Evolutionary conservation across 2,797 vertebrate genomes (phyloP).

Genomic region (Natrix natrix): DNA sequence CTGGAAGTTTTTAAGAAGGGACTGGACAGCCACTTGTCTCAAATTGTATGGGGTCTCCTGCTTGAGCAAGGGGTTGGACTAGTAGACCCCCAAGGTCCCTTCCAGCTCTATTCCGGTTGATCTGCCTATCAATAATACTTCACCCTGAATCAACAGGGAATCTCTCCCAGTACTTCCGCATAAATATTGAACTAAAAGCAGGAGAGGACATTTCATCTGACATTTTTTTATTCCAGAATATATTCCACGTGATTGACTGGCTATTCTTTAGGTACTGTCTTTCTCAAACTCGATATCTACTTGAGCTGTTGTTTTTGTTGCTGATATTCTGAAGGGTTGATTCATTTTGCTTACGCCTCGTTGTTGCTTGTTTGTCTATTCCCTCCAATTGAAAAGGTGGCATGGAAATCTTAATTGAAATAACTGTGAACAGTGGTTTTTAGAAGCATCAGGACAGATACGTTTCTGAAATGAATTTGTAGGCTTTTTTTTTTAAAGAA

Average conservation of each 20-base stretch:
- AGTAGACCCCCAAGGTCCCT: not conserved
- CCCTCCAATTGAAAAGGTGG: not conserved
- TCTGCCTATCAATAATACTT: not conserved
- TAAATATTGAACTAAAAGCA: not conserved
- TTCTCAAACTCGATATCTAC: not conserved
- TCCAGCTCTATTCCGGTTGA: not conserved
- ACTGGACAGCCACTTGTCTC: no score
- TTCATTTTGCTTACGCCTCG: not conserved
- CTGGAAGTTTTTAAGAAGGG: no score
- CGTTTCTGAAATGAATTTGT: not conserved
- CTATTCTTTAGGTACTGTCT: not conserved
- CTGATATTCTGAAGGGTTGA: not conserved
- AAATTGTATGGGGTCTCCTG: no score
- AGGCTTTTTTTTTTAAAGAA: not conserved
- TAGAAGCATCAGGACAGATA: not conserved
- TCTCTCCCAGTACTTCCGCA: not conserved
- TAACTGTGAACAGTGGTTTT: not conserved
- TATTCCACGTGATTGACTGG: not conserved
- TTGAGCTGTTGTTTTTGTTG: not conserved
- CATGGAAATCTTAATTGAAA: not conserved
- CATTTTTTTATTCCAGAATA: not conserved
- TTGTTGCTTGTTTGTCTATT: not conserved
- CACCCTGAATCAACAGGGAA: not conserved
- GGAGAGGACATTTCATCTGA: not conserved
- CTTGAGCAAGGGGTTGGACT: not conserved